Conservation (phyloP, 2,888 invertebrate species). For the Diplolepis rosae region DNA sequence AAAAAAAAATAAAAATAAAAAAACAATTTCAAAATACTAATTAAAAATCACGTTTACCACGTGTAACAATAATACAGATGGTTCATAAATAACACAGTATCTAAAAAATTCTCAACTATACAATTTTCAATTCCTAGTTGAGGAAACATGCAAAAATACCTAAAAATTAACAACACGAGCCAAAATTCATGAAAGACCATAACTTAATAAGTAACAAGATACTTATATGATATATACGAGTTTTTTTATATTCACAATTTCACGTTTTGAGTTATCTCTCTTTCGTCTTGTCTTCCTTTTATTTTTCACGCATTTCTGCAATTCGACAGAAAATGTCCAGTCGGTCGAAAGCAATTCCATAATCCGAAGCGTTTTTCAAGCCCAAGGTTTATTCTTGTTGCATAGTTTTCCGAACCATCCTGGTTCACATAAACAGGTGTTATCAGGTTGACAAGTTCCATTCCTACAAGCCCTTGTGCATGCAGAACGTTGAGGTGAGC, state of each 20-base stretch:
- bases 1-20: background rate
- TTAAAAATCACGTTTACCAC: constrained; percentile 10
- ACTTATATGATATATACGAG: constrained; percentile 8
- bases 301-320: constrained; percentile 47
- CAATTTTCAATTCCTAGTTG: constrained; percentile 12
- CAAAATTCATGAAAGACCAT: constrained; percentile 28
- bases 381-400: constrained; percentile 81
- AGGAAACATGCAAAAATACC: constrained; percentile 9
- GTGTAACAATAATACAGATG: background rate
- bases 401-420: constrained; percentile 90
- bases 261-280: constrained; percentile 16
- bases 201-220: constrained; percentile 29
- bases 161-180: constrained; percentile 30
- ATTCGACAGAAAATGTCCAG: constrained; percentile 44
- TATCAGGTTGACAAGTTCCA: constrained; percentile 83
- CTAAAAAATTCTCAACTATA: background rate
- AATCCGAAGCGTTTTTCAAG: constrained; percentile 53
- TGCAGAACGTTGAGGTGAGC: constrained; percentile 80
- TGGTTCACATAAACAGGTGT: constrained; percentile 85
- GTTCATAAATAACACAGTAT: constrained; percentile 12
- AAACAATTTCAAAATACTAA: constrained; percentile 11
- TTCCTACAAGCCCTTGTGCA: constrained; percentile 86
- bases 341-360: constrained; percentile 26
- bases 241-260: constrained; percentile 26
- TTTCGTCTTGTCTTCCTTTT: background rate